Base-by-base conservation (phyloP, 2,888 invertebrate species). In the Hydriomena furcata region DNA sequence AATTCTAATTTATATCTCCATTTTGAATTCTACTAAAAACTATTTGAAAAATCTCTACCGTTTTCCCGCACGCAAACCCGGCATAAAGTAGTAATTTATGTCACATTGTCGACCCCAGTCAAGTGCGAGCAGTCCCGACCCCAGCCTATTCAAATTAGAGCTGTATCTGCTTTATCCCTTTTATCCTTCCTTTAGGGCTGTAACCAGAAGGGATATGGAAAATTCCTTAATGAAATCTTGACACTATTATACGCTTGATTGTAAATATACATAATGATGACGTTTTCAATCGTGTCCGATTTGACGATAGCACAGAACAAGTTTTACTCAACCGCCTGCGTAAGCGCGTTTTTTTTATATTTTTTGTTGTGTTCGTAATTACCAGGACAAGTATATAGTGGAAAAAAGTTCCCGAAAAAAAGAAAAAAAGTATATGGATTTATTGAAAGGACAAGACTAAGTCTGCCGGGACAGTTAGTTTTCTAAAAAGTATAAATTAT, bases 41-140 rank as follows among this genome's bases (percentile, higher is more conserved):
- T 37, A 31, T 47, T 40, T 37, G 46, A 42, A 32, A 30, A 37
- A 46, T 7, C 7, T 25, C 17, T 8, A 5, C 34, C 23, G 28
- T 31, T 20, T 44, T 53, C 36, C 38, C 17, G 32, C 28, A 36
- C 38, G 66, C 65, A 73, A 65, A 66, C 68, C 68, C 74, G 74
- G 71, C 69, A 66, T 70, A 79, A 74, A 75, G 67, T 67, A 75
- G 73, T 74, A 75, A 78, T 79, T 79, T 80, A 82, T 77, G 76
- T 74, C 73, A 75, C 73, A 74, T 66, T 71, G 69, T 67, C 69
- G 73, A 74, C 77, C 80, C 73, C 71, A 74, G 69, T 76, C 71
- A 72, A 72, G 71, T 64, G 66, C 62, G 68, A 64, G 65, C 57
- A 64, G 61, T 61, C 58, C 64, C 63, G 60, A 55, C 34, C 42